Percentiles rank a stretch among this genome's conserved stretches.
Evolutionary conservation across 2,888 invertebrate genomes (phyloP).

Genomic region (Drosophila monieri): DNA sequence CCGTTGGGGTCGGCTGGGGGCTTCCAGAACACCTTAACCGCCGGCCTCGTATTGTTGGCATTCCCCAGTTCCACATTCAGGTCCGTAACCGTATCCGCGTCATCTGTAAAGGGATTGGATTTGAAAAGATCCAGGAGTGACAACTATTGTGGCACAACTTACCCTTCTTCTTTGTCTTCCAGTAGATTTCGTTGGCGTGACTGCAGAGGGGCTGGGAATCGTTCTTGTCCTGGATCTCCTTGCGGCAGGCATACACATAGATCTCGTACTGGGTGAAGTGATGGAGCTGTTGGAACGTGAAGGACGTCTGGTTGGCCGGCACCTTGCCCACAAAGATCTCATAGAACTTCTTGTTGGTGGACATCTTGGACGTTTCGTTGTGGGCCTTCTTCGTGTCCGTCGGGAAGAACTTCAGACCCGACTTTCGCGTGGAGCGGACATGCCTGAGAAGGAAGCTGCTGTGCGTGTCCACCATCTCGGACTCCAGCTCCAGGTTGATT

Average conservation of each 20-base stretch:
- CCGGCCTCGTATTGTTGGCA: constrained; percentile 85
- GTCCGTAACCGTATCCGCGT: constrained; percentile 88
- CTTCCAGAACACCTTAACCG: constrained; percentile 90
- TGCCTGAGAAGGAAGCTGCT: constrained; percentile 74
- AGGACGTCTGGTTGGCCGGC: constrained; percentile 81
- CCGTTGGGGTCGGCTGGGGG: constrained; percentile 95
- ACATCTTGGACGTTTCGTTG: constrained; percentile 74
- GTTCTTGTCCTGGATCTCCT: constrained; percentile 54
- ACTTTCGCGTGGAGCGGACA: constrained; percentile 53
- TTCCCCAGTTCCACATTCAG: constrained; percentile 83
- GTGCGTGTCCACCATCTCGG: constrained; percentile 9
- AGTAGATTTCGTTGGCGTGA: constrained; percentile 83
- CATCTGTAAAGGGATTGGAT: constrained; percentile 83
- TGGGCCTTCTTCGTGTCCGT: not conserved
- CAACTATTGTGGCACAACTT: constrained; percentile 34
- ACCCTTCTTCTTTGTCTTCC: constrained; percentile 85
- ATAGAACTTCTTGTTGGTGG: constrained; percentile 51
- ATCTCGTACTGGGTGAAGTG: constrained; percentile 92
- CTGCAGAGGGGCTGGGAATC: constrained; percentile 85
- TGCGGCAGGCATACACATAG: constrained; percentile 91
- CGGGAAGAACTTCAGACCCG: not conserved
- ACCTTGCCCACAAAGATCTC: constrained; percentile 63
- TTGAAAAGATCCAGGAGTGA: too few species aligned
- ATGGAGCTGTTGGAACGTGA: constrained; percentile 87
- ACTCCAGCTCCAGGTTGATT: constrained; percentile 6